These are phyloP conservation scores for Erythrocercus mccallii DNA, from an alignment of 2,113 vertebrate species.

Conservation along the genomic window DNA sequence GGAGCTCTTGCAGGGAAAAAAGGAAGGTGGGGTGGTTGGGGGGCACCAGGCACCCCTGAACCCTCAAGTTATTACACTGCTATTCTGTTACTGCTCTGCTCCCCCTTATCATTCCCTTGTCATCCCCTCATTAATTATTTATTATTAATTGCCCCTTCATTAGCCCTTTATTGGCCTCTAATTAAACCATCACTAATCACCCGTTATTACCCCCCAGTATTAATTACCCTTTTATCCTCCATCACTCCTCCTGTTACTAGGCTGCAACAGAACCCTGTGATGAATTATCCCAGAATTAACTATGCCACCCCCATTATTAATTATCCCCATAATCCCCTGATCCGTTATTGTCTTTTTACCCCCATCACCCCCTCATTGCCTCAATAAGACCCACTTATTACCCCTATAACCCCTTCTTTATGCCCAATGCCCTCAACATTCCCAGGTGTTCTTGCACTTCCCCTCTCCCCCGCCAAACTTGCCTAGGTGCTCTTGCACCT, in stretches of 20 bases:
- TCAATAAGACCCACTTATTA: not conserved
- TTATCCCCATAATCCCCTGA: not conserved
- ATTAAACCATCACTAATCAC: not conserved
- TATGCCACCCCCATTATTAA: not conserved
- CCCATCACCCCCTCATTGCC: not conserved
- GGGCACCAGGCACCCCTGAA: not conserved
- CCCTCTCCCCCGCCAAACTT: accelerated
- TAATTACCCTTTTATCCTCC: not conserved
- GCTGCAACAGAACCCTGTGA: not conserved
- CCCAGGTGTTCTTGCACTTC: not conserved
- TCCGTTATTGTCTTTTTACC: not conserved
- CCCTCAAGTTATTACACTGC: not conserved
- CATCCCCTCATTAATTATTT: not conserved
- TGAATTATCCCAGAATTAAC: not conserved
- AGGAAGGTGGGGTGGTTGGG: not conserved
- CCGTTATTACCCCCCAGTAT: not conserved
- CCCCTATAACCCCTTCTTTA: not conserved
- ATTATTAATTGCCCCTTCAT: not conserved
- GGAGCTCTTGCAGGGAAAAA: not conserved
- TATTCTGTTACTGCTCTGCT: not conserved
- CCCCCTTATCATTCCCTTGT: not conserved
- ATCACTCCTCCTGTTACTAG: not conserved
- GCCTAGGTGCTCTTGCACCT: not conserved
- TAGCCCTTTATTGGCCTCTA: not conserved
- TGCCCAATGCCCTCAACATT: not conserved